Evolutionary conservation across 2,888 invertebrate genomes (phyloP).

Genomic region (Nephrotoma appendiculata): DNA sequence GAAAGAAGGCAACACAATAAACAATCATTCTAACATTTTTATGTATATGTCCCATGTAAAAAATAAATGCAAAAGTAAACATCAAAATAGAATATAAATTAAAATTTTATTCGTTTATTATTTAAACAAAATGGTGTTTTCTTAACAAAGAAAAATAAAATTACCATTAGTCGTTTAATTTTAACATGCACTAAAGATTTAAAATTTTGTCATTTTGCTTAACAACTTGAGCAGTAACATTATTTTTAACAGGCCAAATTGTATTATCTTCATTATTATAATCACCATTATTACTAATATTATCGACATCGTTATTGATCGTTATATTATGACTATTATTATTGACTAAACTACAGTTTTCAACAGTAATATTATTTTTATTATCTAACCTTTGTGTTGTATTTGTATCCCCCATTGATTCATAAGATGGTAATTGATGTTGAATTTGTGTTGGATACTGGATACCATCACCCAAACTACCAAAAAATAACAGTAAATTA

Average conservation of each 20-base stretch:
- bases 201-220: constrained; percentile 11
- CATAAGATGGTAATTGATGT: constrained; percentile 57
- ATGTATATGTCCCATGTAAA: neutral
- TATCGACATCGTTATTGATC: constrained; percentile 4
- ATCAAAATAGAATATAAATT: neutral
- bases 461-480: constrained; percentile 83
- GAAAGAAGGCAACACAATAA: neutral
- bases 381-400: constrained; percentile 60
- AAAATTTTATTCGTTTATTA: neutral
- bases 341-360: constrained; percentile 2
- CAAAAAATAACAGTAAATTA: constrained; percentile 18
- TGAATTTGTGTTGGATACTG: constrained; percentile 65
- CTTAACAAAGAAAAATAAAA: neutral
- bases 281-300: constrained; percentile 1
- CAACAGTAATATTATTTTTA: constrained; percentile 4
- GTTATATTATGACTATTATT: constrained; percentile 5
- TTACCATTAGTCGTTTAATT: neutral
- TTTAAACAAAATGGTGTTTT: neutral
- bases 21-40: neutral
- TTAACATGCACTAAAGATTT: constrained; percentile 9
- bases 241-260: constrained; percentile 2
- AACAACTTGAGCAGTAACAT: neutral
- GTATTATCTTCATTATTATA: constrained; percentile 7
- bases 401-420: constrained; percentile 78
- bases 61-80: neutral